Conservation (phyloP, 30 jellyfish, hydroid and myxozoan genomes). For the Clytia hemisphaerica region DNA sequence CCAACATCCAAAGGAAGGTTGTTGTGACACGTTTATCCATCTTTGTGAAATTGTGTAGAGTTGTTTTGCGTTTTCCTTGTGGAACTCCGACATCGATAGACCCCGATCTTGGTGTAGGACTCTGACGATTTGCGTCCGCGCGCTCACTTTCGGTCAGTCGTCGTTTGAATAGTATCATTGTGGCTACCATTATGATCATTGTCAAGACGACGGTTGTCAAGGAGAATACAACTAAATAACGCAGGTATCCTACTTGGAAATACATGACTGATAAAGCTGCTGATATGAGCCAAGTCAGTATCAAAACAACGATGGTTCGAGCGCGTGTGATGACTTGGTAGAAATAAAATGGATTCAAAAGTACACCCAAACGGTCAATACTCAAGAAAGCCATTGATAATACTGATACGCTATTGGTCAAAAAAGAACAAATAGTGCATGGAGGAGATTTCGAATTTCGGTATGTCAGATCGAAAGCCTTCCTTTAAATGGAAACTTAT, state of each 20-base stretch:
- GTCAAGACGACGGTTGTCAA: slow-evolving; percentile 18
- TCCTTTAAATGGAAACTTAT: slow-evolving; percentile 9
- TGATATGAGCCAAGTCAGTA: slow-evolving; percentile 15
- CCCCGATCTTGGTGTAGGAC: background rate
- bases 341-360: slow-evolving; percentile 15
- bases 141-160: slow-evolving; percentile 7
- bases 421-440: slow-evolving; percentile 16
- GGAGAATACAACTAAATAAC: slow-evolving; percentile 7
- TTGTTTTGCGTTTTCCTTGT: background rate
- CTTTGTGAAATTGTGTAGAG: slow-evolving; percentile 6
- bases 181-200: slow-evolving; percentile 11
- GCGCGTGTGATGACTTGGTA: background rate
- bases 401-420: slow-evolving; percentile 19
- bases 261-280: background rate
- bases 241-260: slow-evolving; percentile 24
- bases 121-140: background rate
- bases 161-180: slow-evolving; percentile 1
- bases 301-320: background rate
- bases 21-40: slow-evolving; percentile 10
- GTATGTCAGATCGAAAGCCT: background rate
- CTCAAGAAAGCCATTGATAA: slow-evolving; percentile 13
- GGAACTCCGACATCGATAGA: background rate
- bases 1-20: slow-evolving; percentile 2
- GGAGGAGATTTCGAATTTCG: background rate
- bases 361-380: slow-evolving; percentile 18